Conservation (phyloP, 2,888 invertebrate genomes). For the Lasioglossum figueresi region DNA sequence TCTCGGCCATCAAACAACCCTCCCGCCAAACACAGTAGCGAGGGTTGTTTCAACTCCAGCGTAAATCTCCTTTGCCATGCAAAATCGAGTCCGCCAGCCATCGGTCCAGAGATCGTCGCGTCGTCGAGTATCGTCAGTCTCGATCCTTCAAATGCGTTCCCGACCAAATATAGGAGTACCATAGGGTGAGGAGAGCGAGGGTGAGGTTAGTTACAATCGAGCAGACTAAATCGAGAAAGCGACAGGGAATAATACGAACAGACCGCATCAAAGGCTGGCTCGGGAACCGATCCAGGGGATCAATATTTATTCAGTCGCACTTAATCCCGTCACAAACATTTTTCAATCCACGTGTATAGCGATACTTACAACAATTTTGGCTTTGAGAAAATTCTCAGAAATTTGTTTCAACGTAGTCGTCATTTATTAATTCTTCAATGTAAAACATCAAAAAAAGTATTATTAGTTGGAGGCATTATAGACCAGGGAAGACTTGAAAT, state of each 20-base stretch:
- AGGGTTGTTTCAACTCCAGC: neutral
- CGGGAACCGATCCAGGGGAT: slow-evolving; percentile 32
- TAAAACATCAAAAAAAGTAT: too few relatives aligned
- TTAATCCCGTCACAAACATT: slow-evolving; percentile 6
- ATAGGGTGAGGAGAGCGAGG: neutral
- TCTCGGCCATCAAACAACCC: neutral
- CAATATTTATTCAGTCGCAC: slow-evolving; percentile 53
- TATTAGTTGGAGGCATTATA: too few relatives aligned
- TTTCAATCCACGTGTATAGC: neutral
- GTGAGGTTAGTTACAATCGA: neutral
- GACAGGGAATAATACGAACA: slow-evolving; percentile 37
- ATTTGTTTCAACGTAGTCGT: neutral
- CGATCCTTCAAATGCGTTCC: neutral
- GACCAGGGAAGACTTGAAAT: slow-evolving; percentile 14
- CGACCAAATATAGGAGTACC: neutral
- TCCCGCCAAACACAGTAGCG: neutral
- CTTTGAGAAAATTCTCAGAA: neutral
- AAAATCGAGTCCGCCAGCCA: neutral
- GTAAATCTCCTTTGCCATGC: neutral
- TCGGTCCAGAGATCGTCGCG: neutral
- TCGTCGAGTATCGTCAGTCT: neutral
- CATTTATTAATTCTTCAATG: neutral
- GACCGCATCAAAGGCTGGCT: slow-evolving; percentile 32
- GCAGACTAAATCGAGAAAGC: slow-evolving; percentile 27
- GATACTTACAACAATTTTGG: neutral